phyloP scores from a whole-genome alignment of 1,140 invertebrate genomes.

The Leptinotarsa texana region DNA sequence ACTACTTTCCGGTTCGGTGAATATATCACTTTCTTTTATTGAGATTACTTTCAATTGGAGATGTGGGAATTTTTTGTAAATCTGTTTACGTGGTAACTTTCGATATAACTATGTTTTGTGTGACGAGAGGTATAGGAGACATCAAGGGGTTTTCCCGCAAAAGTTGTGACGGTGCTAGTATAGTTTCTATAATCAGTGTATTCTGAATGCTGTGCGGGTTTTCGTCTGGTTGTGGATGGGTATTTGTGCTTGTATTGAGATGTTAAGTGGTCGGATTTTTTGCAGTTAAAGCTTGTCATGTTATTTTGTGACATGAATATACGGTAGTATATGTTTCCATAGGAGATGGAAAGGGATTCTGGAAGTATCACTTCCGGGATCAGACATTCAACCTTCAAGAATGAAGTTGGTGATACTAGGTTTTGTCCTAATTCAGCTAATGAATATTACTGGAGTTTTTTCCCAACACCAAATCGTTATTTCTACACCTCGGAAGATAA shows the following conservation, averaged over 20 bases:
- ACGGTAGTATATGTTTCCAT: neutral
- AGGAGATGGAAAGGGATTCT: neutral
- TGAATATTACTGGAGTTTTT: too few species aligned
- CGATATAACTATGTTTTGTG: neutral
- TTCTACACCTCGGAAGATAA: too few species aligned
- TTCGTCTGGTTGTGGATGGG: neutral
- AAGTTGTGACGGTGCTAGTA: neutral
- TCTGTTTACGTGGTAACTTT: neutral
- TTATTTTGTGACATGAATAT: slow-evolving; percentile 1
- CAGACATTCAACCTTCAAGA: neutral
- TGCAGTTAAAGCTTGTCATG: neutral
- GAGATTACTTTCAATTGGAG: neutral
- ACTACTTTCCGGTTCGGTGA: neutral
- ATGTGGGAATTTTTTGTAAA: neutral
- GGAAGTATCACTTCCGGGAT: neutral
- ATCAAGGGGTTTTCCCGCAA: neutral
- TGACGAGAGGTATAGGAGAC: neutral
- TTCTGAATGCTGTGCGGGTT: neutral
- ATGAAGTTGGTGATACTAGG: neutral
- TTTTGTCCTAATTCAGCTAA: neutral
- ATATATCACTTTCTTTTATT: neutral
- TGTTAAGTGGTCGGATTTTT: neutral
- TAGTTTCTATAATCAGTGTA: neutral
- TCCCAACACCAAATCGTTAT: too few species aligned
- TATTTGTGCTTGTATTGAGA: neutral